phyloP scores from a whole-genome alignment of 2,113 vertebrate species.

The Crotophaga sulcirostris region DNA sequence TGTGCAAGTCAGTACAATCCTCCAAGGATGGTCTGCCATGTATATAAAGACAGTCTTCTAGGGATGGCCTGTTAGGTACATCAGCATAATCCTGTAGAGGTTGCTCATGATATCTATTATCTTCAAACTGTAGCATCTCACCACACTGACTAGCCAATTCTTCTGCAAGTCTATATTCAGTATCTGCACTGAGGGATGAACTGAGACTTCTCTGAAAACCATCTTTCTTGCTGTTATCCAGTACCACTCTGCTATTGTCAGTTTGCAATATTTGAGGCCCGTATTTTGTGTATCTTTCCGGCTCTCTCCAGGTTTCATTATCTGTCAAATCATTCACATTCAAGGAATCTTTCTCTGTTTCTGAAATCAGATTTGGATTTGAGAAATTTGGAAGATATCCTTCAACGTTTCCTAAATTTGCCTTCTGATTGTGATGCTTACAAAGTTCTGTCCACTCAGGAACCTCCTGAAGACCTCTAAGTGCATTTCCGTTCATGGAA shows the following conservation, averaged over 20 bases:
- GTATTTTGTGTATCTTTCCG: not conserved
- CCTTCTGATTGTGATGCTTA: not conserved
- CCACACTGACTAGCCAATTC: not conserved
- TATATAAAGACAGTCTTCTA: not conserved
- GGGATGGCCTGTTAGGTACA: not conserved
- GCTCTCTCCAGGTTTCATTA: not conserved
- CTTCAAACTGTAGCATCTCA: not conserved
- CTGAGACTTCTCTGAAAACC: slow-evolving; percentile 4
- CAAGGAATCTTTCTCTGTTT: not conserved
- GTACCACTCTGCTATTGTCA: not conserved
- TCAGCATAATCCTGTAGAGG: not conserved
- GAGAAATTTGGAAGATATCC: not conserved
- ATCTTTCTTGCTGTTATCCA: not conserved
- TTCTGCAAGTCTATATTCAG: slow-evolving; percentile 7
- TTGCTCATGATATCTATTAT: not conserved
- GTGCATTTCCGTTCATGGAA: not conserved
- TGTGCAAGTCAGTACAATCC: not conserved
- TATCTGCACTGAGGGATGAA: slow-evolving; percentile 22
- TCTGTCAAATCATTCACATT: slow-evolving; percentile 45
- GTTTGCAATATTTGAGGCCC: not conserved
- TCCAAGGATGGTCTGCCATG: not conserved
- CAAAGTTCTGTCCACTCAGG: slow-evolving; percentile 17
- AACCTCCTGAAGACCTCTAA: not conserved
- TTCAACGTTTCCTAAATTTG: not conserved
- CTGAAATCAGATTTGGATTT: not conserved